Evolutionary conservation across 2,888 invertebrate species (phyloP).

Genomic region (Phortica magna): DNA sequence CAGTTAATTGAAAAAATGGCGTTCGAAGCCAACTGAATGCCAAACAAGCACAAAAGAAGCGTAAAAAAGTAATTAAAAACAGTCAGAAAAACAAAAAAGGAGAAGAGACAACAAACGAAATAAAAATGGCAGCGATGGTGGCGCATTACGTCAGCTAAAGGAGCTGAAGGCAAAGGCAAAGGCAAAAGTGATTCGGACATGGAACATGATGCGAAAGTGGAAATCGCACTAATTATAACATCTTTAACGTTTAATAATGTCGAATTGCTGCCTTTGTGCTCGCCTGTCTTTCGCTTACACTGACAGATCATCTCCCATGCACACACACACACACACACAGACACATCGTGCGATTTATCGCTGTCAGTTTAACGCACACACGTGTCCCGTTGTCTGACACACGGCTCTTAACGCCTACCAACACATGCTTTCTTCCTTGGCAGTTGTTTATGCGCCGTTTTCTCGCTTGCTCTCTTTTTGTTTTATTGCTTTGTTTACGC

Average conservation of each 20-base stretch:
- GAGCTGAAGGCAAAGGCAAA: not conserved
- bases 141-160: constrained; percentile 13
- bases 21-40: constrained; percentile 15
- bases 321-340: too few relatives aligned
- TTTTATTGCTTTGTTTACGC: not conserved
- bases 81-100: not conserved
- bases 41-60: not conserved
- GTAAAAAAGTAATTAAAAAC: not conserved
- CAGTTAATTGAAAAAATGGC: constrained; percentile 67
- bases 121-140: not conserved
- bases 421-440: not conserved
- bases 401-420: not conserved
- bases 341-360: constrained; percentile 16
- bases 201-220: not conserved
- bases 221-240: constrained; percentile 27
- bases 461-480: not conserved
- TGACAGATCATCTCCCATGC: not conserved
- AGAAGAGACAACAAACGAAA: not conserved
- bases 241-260: constrained; percentile 15
- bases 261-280: not conserved
- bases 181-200: not conserved
- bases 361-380: constrained; percentile 22
- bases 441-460: not conserved
- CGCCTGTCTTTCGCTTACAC: not conserved
- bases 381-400: not conserved